A percentile compares a stretch with the other conserved stretches of the same genome.
These are phyloP conservation scores for Plemyria rubiginata DNA, from an alignment of 2,888 invertebrate species.

Conservation along the genomic window DNA sequence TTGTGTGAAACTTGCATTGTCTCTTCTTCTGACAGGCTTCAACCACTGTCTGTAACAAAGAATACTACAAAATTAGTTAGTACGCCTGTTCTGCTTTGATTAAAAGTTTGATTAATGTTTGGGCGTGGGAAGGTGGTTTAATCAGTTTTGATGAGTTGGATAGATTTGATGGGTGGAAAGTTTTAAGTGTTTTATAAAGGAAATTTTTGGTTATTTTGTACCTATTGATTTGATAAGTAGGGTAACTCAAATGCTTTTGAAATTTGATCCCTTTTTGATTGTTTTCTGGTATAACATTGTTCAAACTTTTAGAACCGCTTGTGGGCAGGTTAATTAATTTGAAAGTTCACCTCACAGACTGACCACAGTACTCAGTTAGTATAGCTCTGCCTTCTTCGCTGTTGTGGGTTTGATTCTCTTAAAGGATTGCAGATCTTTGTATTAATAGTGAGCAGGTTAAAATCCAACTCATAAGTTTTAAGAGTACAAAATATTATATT, in stretches of 20 bases:
- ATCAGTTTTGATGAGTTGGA: constrained; percentile 18
- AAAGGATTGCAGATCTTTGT: too few relatives aligned
- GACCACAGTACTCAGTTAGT: too few relatives aligned
- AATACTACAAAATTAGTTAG: constrained; percentile 88
- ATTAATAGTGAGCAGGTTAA: too few relatives aligned
- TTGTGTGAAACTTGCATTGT: constrained; percentile 95
- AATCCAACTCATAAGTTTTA: too few relatives aligned
- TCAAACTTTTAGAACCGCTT: background rate
- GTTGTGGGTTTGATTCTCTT: too few relatives aligned
- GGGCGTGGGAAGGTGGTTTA: constrained; percentile 13
- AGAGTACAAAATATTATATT: too few relatives aligned
- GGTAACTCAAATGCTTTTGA: constrained; percentile 4
- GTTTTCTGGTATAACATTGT: constrained; percentile 1
- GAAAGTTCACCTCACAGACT: too few relatives aligned
- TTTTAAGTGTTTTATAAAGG: constrained; percentile 24
- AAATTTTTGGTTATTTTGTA: constrained; percentile 10
- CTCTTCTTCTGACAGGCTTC: constrained; percentile 97
- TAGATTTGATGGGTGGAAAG: constrained; percentile 22
- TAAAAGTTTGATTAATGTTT: constrained; percentile 32
- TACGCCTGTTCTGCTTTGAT: constrained; percentile 60
- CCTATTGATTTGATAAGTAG: constrained; percentile 18
- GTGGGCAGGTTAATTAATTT: background rate
- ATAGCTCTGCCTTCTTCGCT: too few relatives aligned
- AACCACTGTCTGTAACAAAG: constrained; percentile 96
- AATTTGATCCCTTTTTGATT: constrained; percentile 20